These are phyloP conservation scores for Pyrrhosoma nymphula DNA, from an alignment of 2,888 invertebrate species.

Conservation along the genomic window DNA sequence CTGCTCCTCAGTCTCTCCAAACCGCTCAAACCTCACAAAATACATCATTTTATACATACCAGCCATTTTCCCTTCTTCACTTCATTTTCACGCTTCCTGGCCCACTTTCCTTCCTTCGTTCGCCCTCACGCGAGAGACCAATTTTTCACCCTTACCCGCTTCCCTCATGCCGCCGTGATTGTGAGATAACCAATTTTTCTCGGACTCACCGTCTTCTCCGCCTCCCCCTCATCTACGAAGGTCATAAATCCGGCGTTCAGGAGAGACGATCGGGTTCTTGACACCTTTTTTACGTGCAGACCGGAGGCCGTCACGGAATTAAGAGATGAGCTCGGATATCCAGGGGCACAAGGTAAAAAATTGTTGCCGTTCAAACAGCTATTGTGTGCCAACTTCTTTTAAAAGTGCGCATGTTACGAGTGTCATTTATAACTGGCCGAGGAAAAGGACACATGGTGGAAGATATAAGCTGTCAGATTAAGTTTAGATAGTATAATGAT, in stretches of 20 bases:
- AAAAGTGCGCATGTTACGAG: too few species aligned
- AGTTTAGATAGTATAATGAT: too few species aligned
- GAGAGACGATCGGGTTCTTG: neutral
- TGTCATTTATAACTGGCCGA: too few species aligned
- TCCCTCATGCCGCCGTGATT: neutral
- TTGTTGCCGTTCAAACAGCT: too few species aligned
- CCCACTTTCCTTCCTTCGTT: neutral
- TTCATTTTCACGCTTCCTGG: neutral
- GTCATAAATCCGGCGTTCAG: neutral
- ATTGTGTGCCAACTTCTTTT: too few species aligned
- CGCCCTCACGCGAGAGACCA: neutral
- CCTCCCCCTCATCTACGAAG: neutral
- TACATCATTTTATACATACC: neutral
- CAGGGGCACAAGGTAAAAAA: too few species aligned
- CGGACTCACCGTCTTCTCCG: neutral
- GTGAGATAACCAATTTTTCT: neutral
- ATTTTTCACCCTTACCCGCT: neutral
- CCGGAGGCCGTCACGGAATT: too few species aligned
- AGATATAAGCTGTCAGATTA: too few species aligned
- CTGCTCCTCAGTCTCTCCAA: neutral
- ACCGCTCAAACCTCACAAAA: too few species aligned
- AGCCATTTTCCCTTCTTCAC: neutral
- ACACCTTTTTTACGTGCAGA: neutral
- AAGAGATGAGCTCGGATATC: too few species aligned
- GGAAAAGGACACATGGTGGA: too few species aligned